These are phyloP conservation scores for Passer domesticus DNA, from an alignment of 2,113 vertebrate species.

Conservation along the genomic window DNA sequence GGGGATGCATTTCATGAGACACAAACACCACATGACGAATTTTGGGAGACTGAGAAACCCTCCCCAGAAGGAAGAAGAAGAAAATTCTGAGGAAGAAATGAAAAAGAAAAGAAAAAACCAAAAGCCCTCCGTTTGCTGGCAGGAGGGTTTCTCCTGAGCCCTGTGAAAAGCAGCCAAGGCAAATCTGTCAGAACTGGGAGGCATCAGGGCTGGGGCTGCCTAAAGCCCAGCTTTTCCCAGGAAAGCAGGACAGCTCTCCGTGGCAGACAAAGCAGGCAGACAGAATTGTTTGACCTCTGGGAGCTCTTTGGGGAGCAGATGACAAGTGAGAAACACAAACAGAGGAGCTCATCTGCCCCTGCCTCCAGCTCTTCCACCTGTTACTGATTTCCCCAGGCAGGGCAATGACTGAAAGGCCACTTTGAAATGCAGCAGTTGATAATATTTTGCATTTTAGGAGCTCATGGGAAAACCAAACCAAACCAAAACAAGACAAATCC, in stretches of 20 bases:
- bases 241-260: background rate
- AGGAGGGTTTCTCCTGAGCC: background rate
- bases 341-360: background rate
- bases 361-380: background rate
- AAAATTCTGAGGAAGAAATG: background rate
- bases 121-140: background rate
- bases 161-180: background rate
- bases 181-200: background rate
- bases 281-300: background rate
- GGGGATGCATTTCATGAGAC: background rate
- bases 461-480: background rate
- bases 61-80: background rate
- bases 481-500: background rate
- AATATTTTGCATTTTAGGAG: background rate
- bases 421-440: background rate
- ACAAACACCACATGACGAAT: background rate
- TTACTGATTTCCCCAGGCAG: conserved; percentile 24
- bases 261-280: background rate
- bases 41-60: background rate
- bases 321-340: background rate
- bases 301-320: background rate
- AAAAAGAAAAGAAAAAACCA: background rate
- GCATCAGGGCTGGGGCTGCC: background rate
- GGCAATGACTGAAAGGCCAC: background rate
- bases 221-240: background rate